Percentiles rank a stretch among this genome's conserved stretches.
Conservation (phyloP, 2,888 invertebrate genomes). For the Chaetoderma sp. region DNA sequence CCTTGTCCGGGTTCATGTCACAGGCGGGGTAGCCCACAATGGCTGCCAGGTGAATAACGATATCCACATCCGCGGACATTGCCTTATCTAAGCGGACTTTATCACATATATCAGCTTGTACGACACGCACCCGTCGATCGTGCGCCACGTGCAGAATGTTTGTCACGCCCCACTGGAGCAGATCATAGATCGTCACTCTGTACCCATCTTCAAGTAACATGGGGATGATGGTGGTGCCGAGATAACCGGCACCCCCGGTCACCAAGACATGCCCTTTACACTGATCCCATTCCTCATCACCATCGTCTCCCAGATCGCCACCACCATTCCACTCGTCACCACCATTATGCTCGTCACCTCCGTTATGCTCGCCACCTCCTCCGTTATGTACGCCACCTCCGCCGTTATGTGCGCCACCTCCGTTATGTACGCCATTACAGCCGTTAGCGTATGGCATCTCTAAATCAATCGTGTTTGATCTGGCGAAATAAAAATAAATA, state of each 20-base stretch:
- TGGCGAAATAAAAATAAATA: too few species aligned
- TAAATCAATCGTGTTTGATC: too few species aligned
- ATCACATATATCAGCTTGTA: conserved; percentile 61
- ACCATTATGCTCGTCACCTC: too few species aligned
- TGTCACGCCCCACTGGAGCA: conserved; percentile 62
- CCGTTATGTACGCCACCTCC: too few species aligned
- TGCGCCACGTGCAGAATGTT: conserved; percentile 54
- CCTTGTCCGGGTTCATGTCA: conserved; percentile 61
- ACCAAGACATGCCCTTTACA: conserved; percentile 45
- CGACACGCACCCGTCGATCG: conserved; percentile 45
- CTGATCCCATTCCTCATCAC: too few species aligned
- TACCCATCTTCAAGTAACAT: conserved; percentile 62
- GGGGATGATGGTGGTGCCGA: conserved; percentile 66
- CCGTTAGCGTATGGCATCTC: too few species aligned
- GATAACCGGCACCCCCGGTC: conserved; percentile 68
- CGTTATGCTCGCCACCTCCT: too few species aligned
- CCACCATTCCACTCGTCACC: too few species aligned
- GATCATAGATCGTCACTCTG: conserved; percentile 66
- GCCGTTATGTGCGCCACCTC: too few species aligned
- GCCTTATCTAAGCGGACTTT: conserved; percentile 45
- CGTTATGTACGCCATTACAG: too few species aligned
- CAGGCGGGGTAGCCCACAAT: conserved; percentile 69
- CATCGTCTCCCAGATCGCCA: too few species aligned
- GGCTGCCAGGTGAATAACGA: conserved; percentile 67
- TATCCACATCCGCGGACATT: conserved; percentile 47